Conservation (phyloP, 2,888 invertebrate species). For the Pseudococcus longispinus region DNA sequence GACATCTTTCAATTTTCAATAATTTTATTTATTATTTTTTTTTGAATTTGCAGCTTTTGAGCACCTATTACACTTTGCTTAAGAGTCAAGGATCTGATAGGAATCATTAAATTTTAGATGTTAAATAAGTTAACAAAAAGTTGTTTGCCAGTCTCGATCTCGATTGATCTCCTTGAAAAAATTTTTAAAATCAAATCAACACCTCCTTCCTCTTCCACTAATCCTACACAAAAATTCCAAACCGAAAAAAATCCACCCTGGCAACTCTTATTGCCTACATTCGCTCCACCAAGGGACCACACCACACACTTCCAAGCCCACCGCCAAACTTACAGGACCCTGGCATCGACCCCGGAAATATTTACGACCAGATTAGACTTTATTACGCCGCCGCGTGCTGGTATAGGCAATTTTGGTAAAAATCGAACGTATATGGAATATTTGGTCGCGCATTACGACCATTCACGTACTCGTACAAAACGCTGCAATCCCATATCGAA, state of each 20-base stretch:
- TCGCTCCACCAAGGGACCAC: not conserved
- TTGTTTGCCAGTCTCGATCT: too few relatives aligned
- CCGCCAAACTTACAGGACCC: not conserved
- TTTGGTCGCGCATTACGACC: not conserved
- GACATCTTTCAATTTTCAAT: too few relatives aligned
- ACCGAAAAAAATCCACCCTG: not conserved
- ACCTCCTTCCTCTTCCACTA: too few relatives aligned
- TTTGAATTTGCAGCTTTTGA: too few relatives aligned
- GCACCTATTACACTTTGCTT: too few relatives aligned
- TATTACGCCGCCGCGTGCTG: not conserved
- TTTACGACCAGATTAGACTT: conserved; percentile 26
- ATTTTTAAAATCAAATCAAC: too few relatives aligned
- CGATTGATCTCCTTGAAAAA: too few relatives aligned
- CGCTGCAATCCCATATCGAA: not conserved
- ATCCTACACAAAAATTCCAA: too few relatives aligned
- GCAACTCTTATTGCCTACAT: not conserved
- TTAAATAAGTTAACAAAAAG: too few relatives aligned
- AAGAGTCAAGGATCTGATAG: too few relatives aligned
- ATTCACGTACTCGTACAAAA: not conserved
- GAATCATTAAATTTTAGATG: too few relatives aligned
- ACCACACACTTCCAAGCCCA: not conserved
- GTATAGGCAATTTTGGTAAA: not conserved
- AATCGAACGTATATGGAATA: conserved; percentile 1
- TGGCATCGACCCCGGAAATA: not conserved
- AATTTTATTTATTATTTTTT: too few relatives aligned